phyloP scores from a whole-genome alignment of 2,113 vertebrate species.

The Pipa parva region DNA sequence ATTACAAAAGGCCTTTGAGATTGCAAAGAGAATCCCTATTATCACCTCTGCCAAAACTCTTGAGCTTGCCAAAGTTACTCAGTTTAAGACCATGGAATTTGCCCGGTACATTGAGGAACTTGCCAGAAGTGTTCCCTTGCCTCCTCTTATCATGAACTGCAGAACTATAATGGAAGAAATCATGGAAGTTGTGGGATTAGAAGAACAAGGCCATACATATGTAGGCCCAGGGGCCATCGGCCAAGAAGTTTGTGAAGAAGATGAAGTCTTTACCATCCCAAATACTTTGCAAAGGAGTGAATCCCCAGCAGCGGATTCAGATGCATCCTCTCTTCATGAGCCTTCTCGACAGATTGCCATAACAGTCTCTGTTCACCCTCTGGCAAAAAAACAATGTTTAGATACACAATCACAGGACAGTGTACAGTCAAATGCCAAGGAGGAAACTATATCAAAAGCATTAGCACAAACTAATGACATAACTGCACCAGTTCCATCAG shows the following conservation, averaged over 20 bases:
- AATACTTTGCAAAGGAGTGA: constrained; percentile 74
- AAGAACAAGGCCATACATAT: constrained; percentile 91
- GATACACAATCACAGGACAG: constrained; percentile 65
- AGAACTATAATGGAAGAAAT: constrained; percentile 98
- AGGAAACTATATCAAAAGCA: constrained; percentile 45
- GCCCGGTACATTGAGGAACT: constrained; percentile 97
- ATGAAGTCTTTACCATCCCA: constrained; percentile 81
- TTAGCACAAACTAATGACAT: constrained; percentile 51
- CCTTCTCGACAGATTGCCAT: constrained; percentile 93
- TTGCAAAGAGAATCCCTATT: constrained; percentile 95
- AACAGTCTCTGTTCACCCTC: constrained; percentile 86
- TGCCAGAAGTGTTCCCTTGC: constrained; percentile 90
- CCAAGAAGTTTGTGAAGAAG: constrained; percentile 57
- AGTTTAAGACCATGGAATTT: constrained; percentile 99
- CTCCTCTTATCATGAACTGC: constrained; percentile 97
- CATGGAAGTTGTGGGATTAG: constrained; percentile 91
- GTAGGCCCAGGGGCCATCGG: constrained; percentile 75
- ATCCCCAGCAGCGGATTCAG: constrained; percentile 82
- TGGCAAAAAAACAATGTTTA: constrained; percentile 57
- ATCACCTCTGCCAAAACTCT: constrained; percentile 97
- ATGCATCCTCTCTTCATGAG: constrained; percentile 83
- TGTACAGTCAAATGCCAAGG: constrained; percentile 53
- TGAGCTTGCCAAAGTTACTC: constrained; percentile 96
- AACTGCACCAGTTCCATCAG: constrained; percentile 30
- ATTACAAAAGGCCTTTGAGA: constrained; percentile 97